Evolutionary conservation across 2,888 invertebrate genomes (phyloP).

Genomic region (Hartigia nigra): DNA sequence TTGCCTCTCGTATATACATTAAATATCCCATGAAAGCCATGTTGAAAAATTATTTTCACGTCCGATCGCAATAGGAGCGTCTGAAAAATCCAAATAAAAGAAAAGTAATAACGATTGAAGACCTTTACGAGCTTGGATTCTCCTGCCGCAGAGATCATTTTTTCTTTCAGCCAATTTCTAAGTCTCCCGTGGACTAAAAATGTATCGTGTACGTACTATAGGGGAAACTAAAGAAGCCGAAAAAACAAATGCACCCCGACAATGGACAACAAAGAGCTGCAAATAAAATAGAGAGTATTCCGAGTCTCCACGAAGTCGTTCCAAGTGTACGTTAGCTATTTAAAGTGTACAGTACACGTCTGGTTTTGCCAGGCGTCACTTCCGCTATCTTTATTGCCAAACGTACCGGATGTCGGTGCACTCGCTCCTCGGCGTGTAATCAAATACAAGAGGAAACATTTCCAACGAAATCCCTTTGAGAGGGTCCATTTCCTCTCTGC

Average conservation of each 20-base stretch:
- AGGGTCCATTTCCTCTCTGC: background rate
- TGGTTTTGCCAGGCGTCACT: conserved; percentile 45
- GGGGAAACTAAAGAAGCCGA: background rate
- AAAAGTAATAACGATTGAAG: background rate
- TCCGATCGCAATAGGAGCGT: background rate
- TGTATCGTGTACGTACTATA: background rate
- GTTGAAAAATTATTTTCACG: background rate
- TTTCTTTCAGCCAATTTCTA: background rate
- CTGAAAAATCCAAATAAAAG: background rate
- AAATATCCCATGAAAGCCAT: background rate
- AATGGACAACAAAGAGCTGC: background rate
- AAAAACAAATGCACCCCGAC: background rate
- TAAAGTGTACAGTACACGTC: conserved; percentile 34
- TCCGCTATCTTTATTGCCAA: conserved; percentile 48
- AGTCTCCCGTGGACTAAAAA: background rate
- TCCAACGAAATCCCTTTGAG: background rate
- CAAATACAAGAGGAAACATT: background rate
- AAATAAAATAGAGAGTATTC: background rate
- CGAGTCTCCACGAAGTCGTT: background rate
- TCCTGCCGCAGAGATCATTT: background rate
- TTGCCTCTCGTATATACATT: background rate
- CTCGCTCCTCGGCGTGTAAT: conserved; percentile 16
- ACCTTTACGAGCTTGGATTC: background rate
- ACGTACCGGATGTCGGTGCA: conserved; percentile 34
- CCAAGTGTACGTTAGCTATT: conserved; percentile 18